Conservation (phyloP, 2,797 vertebrate genomes). For the Poecilia velifera region DNA sequence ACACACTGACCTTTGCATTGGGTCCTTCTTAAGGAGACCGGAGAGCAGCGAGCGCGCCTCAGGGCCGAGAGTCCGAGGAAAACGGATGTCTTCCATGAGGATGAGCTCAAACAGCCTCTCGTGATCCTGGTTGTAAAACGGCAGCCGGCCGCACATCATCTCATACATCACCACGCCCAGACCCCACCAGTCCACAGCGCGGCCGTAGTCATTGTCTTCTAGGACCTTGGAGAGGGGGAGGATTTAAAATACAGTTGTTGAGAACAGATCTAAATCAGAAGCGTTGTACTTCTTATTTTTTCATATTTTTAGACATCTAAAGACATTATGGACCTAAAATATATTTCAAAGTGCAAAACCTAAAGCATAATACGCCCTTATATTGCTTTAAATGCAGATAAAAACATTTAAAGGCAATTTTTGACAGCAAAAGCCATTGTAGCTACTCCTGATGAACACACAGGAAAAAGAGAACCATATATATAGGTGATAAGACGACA, state of each 20-base stretch:
- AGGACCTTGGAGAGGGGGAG: slow-evolving; percentile 83
- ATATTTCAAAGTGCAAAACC: too few species aligned
- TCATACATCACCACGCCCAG: slow-evolving; percentile 98
- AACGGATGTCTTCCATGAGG: slow-evolving; percentile 97
- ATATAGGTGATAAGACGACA: neutral
- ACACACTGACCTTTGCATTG: slow-evolving; percentile 86
- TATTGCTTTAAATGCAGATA: neutral
- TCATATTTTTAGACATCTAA: neutral
- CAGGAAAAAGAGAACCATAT: neutral
- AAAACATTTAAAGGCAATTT: neutral
- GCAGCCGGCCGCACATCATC: slow-evolving; percentile 97
- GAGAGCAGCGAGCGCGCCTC: slow-evolving; percentile 93
- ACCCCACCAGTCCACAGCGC: slow-evolving; percentile 98
- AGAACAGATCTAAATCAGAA: neutral
- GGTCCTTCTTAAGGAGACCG: slow-evolving; percentile 95
- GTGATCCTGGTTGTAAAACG: slow-evolving; percentile 98
- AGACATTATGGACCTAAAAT: too few species aligned
- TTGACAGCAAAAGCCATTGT: neutral
- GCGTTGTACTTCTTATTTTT: neutral
- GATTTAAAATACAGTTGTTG: slow-evolving; percentile 11
- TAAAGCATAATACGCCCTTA: neutral
- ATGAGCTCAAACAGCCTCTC: slow-evolving; percentile 98
- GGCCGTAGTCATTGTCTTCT: slow-evolving; percentile 96
- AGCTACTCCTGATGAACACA: neutral
- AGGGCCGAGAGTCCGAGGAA: slow-evolving; percentile 91